phyloP scores from a whole-genome alignment of 2,113 vertebrate genomes.

The Atlantisia rogersi region DNA sequence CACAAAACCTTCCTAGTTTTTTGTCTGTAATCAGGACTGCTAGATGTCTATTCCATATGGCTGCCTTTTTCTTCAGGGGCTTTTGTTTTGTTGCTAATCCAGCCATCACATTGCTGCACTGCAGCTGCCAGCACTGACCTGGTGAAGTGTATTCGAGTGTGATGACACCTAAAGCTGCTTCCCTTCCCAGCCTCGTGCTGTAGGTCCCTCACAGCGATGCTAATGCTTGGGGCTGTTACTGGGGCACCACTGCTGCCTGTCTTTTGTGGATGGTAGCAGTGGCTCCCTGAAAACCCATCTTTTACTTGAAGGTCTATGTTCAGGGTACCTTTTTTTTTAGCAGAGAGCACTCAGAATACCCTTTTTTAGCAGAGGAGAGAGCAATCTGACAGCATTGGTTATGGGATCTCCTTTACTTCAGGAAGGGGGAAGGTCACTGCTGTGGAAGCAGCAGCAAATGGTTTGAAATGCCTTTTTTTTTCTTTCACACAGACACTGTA shows the following conservation, averaged over 20 bases:
- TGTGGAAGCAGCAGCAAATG: background rate
- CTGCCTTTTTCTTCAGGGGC: background rate
- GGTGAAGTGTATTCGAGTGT: background rate
- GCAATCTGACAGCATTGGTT: background rate
- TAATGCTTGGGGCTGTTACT: background rate
- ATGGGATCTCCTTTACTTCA: background rate
- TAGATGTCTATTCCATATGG: background rate
- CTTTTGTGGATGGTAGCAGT: background rate
- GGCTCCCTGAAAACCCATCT: background rate
- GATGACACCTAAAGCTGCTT: conserved; percentile 8
- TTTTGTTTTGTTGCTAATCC: background rate
- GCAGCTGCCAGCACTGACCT: background rate
- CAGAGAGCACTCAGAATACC: no score
- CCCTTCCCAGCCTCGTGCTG: background rate
- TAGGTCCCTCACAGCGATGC: background rate
- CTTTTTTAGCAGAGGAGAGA: background rate
- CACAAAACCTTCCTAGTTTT: background rate
- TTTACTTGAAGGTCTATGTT: background rate
- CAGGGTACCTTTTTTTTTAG: no score
- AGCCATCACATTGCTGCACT: background rate
- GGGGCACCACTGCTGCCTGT: background rate
- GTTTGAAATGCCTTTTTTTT: background rate
- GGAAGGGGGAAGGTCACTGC: background rate
- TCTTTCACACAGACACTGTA: background rate
- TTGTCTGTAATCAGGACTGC: background rate